These are phyloP conservation scores for Morelia viridis DNA, from an alignment of 2,797 vertebrate species.

Conservation along the genomic window DNA sequence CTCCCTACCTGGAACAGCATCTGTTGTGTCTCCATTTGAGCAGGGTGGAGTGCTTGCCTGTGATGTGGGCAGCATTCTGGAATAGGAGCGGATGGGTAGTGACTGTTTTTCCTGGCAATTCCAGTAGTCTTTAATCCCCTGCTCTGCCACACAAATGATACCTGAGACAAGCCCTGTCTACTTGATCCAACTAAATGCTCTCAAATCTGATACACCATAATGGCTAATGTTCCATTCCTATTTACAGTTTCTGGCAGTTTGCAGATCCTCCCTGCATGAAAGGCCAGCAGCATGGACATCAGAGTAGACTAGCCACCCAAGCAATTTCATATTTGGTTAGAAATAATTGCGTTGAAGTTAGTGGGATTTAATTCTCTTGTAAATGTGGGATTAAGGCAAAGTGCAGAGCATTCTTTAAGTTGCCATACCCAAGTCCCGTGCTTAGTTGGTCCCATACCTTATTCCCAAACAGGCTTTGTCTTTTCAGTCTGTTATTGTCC, in stretches of 20 bases:
- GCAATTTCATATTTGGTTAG: neutral
- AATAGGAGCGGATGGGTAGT: constrained; percentile 19
- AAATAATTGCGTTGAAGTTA: neutral
- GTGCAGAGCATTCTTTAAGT: neutral
- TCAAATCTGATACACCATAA: constrained; percentile 6
- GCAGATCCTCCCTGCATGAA: neutral
- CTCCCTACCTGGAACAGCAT: constrained; percentile 30
- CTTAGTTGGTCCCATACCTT: neutral
- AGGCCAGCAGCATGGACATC: neutral
- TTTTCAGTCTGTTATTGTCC: neutral
- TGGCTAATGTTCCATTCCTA: neutral
- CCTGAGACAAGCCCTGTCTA: constrained; percentile 19
- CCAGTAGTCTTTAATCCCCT: neutral
- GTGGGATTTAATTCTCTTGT: neutral
- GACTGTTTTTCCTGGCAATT: constrained; percentile 33
- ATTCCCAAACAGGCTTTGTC: neutral
- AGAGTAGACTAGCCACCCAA: neutral
- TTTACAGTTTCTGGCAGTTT: constrained; percentile 11
- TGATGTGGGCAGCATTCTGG: constrained; percentile 36
- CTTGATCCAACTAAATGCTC: constrained; percentile 9
- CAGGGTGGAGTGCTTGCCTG: constrained; percentile 19
- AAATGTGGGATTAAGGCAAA: neutral
- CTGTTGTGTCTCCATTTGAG: constrained; percentile 20
- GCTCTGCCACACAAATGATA: neutral
- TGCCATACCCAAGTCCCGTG: neutral